phyloP scores from a whole-genome alignment of 2,888 invertebrate species.

The Scaptomyza caliginosa region DNA sequence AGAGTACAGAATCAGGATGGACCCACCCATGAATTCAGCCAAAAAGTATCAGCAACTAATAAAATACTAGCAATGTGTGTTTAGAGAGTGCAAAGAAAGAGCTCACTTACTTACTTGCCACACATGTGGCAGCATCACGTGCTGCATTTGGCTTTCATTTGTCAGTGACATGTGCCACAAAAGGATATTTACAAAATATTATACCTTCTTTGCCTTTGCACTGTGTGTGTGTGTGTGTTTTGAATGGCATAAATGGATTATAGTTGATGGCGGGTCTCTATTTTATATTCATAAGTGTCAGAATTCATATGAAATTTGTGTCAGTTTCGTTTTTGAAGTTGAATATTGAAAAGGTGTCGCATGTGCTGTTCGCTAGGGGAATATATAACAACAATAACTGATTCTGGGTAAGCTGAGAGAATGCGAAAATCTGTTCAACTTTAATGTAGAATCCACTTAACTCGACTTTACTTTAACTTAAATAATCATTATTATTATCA shows the following conservation, averaged over 20 bases:
- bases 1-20: background rate
- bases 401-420: background rate
- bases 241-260: constrained; percentile 51
- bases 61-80: constrained; percentile 44
- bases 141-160: constrained; percentile 63
- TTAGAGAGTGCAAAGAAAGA: constrained; percentile 53
- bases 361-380: constrained; percentile 12
- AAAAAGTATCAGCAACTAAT: constrained; percentile 6
- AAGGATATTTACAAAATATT: constrained; percentile 39
- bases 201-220: background rate
- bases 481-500: background rate
- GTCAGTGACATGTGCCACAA: constrained; percentile 49
- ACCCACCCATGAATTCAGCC: constrained; percentile 44
- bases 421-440: too few relatives aligned
- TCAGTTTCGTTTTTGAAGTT: constrained; percentile 33
- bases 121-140: constrained; percentile 56
- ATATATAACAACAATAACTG: constrained; percentile 24
- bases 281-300: constrained; percentile 62
- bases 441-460: too few relatives aligned
- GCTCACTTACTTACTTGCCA: constrained; percentile 12
- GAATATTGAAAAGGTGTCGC: constrained; percentile 46
- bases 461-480: background rate
- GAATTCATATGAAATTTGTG: constrained; percentile 71
- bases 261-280: constrained; percentile 28
- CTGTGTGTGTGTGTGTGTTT: constrained; percentile 31